Conservation (phyloP, 2,797 vertebrate genomes). For the Phalloptychus januarius region DNA sequence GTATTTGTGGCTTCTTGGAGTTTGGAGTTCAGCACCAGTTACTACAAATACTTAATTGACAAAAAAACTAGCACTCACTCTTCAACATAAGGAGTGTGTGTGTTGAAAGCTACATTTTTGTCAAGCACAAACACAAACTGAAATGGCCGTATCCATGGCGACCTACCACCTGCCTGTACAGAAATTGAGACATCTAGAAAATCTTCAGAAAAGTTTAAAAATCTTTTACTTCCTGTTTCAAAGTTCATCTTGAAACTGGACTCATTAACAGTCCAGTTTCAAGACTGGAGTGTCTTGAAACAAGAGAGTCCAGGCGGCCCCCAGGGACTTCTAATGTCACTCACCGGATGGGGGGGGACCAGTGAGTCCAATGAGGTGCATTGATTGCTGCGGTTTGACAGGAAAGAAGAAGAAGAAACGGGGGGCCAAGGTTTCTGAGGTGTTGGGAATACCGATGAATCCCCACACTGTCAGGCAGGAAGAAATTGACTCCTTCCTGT, state of each 20-base stretch:
- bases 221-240: background rate
- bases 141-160: conserved; percentile 43
- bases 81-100: background rate
- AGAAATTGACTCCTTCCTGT: background rate
- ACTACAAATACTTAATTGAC: background rate
- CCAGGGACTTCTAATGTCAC: conserved; percentile 46
- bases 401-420: background rate
- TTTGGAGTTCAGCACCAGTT: background rate
- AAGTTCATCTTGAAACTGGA: conserved; percentile 43
- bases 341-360: conserved; percentile 43
- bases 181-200: background rate
- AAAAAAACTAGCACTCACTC: background rate
- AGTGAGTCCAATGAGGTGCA: conserved; percentile 37
- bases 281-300: too few relatives aligned
- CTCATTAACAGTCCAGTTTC: conserved; percentile 65
- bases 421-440: conserved; percentile 12
- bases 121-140: background rate
- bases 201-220: background rate
- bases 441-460: conserved; percentile 48
- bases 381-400: conserved; percentile 52
- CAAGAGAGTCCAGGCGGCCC: conserved; percentile 17
- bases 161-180: conserved; percentile 24
- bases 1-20: background rate
- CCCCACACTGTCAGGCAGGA: background rate
- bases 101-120: conserved; percentile 16